Evolutionary conservation across 1,140 invertebrate genomes (phyloP).

Genomic region (Trypoxylus dichotomus): DNA sequence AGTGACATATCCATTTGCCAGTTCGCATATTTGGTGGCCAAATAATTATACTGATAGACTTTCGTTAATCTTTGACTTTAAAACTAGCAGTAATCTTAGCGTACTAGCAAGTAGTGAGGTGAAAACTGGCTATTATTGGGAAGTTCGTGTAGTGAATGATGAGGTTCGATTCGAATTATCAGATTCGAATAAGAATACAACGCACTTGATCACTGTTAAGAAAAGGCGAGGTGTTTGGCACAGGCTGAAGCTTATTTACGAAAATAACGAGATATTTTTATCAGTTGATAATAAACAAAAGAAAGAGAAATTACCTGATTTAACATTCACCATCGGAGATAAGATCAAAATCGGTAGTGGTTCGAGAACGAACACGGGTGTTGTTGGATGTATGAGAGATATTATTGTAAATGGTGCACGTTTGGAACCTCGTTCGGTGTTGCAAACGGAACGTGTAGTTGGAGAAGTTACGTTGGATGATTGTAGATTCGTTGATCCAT

Average conservation of each 20-base stretch:
- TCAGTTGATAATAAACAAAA: conserved; percentile 74
- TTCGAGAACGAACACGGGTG: conserved; percentile 66
- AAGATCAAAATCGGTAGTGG: conserved; percentile 76
- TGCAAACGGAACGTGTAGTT: conserved; percentile 77
- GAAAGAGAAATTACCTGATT: conserved; percentile 54
- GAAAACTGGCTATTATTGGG: conserved; percentile 75
- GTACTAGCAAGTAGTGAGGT: conserved; percentile 84
- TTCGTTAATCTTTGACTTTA: conserved; percentile 84
- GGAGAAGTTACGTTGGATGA: conserved; percentile 89
- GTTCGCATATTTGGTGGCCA: conserved; percentile 85
- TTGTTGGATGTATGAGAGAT: conserved; percentile 88
- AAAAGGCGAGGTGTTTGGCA: conserved; percentile 78
- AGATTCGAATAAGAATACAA: conserved; percentile 70
- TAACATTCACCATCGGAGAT: conserved; percentile 59
- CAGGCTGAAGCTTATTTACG: conserved; percentile 75
- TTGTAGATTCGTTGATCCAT: conserved; percentile 86
- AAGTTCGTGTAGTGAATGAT: conserved; percentile 82
- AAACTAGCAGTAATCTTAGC: conserved; percentile 79
- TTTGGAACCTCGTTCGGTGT: conserved; percentile 75
- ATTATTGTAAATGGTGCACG: conserved; percentile 77
- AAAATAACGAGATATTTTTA: conserved; percentile 71
- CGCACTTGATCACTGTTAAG: conserved; percentile 75
- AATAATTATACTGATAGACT: conserved; percentile 70
- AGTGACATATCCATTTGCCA: conserved; percentile 88
- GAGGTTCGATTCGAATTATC: conserved; percentile 80